phyloP scores from a whole-genome alignment of 1,140 invertebrate genomes.

The Bathynomus jamesi region DNA sequence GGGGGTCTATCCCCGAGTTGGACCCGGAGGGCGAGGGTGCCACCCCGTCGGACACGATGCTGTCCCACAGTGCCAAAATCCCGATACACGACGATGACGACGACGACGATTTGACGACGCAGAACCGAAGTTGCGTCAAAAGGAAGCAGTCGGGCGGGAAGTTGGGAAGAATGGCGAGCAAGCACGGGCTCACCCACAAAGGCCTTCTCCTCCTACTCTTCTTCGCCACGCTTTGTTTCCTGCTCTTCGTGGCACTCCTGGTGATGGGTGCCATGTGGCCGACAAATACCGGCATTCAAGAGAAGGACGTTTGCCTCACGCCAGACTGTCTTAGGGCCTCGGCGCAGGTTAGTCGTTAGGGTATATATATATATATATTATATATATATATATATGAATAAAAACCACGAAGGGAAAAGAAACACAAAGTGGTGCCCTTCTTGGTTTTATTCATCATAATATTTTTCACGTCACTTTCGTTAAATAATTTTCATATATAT shows the following conservation, averaged over 20 bases:
- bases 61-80: neutral
- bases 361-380: no score
- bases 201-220: neutral
- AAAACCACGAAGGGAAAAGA: no score
- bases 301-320: neutral
- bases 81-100: neutral
- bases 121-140: neutral
- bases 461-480: no score
- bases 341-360: neutral
- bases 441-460: no score
- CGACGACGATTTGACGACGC: neutral
- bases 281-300: neutral
- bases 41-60: neutral
- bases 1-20: neutral
- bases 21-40: neutral
- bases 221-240: neutral
- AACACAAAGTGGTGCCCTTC: no score
- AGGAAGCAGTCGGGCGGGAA: neutral
- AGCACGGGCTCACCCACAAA: neutral
- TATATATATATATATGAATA: no score
- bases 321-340: neutral
- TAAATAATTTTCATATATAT: no score
- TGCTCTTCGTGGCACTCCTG: neutral
- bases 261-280: neutral
- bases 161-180: neutral